phyloP scores from a whole-genome alignment of 2,888 invertebrate species.

The Drepanosiphum platanoidis region DNA sequence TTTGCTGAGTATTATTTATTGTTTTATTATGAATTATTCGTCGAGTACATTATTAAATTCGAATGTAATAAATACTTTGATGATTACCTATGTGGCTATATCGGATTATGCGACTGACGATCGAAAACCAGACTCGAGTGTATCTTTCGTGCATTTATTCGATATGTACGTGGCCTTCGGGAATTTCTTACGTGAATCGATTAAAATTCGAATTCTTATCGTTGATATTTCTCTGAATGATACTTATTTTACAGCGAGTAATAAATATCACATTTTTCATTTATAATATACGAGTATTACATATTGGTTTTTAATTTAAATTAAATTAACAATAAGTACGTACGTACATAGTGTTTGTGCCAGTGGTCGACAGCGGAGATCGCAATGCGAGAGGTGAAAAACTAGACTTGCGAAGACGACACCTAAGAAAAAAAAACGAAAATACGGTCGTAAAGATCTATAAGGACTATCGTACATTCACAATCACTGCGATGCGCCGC shows the following conservation, averaged over 20 bases:
- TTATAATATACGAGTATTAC: too few species aligned
- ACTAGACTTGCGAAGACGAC: background rate
- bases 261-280: too few species aligned
- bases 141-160: background rate
- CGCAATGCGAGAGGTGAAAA: background rate
- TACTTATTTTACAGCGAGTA: too few species aligned
- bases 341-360: background rate
- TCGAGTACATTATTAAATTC: background rate
- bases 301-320: too few species aligned
- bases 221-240: background rate
- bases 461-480: too few species aligned
- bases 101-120: background rate
- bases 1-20: background rate
- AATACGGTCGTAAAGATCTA: background rate
- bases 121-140: background rate
- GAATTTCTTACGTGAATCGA: background rate
- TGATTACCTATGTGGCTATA: too few species aligned
- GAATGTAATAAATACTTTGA: slow-evolving; percentile 14
- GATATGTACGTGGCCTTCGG: background rate
- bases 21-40: slow-evolving; percentile 28
- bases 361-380: background rate
- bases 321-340: too few species aligned
- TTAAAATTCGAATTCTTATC: background rate
- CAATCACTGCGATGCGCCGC: background rate
- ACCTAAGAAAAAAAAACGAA: background rate